Evolutionary conservation across 1,140 invertebrate genomes (phyloP).

Genomic region (Bombus waltoni): DNA sequence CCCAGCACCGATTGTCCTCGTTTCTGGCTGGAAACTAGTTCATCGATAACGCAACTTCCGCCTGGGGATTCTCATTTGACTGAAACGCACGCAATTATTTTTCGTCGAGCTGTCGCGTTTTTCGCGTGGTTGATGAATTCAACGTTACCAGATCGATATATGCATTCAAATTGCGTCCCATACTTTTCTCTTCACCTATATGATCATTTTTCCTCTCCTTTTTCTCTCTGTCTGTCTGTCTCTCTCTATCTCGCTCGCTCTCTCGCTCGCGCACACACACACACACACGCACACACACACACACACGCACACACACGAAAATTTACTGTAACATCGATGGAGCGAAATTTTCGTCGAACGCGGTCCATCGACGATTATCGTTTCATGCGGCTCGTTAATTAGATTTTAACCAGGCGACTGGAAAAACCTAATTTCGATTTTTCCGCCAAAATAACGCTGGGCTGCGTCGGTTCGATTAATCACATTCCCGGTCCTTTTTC

Average conservation of each 20-base stretch:
- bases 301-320: no score
- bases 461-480: not conserved
- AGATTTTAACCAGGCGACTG: slow-evolving; percentile 25
- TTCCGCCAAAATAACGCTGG: slow-evolving; percentile 20
- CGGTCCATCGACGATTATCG: slow-evolving; percentile 24
- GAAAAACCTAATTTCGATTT: slow-evolving; percentile 45
- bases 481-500: not conserved
- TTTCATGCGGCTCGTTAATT: slow-evolving; percentile 22
- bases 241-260: not conserved
- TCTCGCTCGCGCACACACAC: not conserved
- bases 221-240: not conserved
- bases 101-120: not conserved
- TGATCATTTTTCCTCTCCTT: not conserved
- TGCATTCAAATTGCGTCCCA: not conserved
- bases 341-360: not conserved
- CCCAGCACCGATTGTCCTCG: slow-evolving; percentile 33
- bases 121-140: not conserved
- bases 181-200: not conserved
- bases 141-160: not conserved
- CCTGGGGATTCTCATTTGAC: not conserved
- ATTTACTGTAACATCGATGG: not conserved
- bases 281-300: no score
- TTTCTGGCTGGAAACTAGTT: slow-evolving; percentile 20
- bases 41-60: slow-evolving; percentile 25
- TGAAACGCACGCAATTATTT: slow-evolving; percentile 4